phyloP scores from a whole-genome alignment of 1,140 invertebrate species.

The Venturia canescens region DNA sequence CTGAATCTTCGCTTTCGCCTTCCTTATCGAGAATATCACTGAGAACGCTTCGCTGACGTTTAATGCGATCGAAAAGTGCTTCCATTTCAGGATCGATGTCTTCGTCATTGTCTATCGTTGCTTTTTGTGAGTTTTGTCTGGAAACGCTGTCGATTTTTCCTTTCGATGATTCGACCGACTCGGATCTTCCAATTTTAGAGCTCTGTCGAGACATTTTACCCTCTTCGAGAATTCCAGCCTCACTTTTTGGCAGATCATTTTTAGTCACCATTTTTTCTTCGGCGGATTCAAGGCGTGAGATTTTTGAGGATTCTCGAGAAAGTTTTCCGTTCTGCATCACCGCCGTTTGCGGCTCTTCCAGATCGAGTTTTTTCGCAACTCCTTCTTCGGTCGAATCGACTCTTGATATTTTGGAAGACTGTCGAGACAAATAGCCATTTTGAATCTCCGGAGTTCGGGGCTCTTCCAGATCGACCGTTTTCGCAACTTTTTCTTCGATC shows the following conservation, averaged over 20 bases:
- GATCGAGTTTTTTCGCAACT: constrained; percentile 29
- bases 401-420: constrained; percentile 47
- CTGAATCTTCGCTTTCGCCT: constrained; percentile 74
- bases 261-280: constrained; percentile 38
- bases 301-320: constrained; percentile 35
- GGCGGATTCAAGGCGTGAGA: constrained; percentile 37
- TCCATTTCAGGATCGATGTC: constrained; percentile 80
- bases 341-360: constrained; percentile 36
- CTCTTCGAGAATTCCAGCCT: constrained; percentile 30
- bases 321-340: constrained; percentile 36
- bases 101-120: constrained; percentile 67
- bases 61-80: constrained; percentile 80
- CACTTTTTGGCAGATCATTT: constrained; percentile 25
- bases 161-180: constrained; percentile 55
- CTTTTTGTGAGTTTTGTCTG: constrained; percentile 62
- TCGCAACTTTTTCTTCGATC: constrained; percentile 36
- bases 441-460: constrained; percentile 26
- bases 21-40: constrained; percentile 83
- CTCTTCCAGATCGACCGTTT: constrained; percentile 34
- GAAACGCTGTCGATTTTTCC: constrained; percentile 56
- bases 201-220: constrained; percentile 44
- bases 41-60: constrained; percentile 83
- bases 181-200: constrained; percentile 53
- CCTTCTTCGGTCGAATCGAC: constrained; percentile 31
- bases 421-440: constrained; percentile 31